These are phyloP conservation scores for Salvator merianae DNA, from an alignment of 2,113 vertebrate genomes.

Conservation along the genomic window DNA sequence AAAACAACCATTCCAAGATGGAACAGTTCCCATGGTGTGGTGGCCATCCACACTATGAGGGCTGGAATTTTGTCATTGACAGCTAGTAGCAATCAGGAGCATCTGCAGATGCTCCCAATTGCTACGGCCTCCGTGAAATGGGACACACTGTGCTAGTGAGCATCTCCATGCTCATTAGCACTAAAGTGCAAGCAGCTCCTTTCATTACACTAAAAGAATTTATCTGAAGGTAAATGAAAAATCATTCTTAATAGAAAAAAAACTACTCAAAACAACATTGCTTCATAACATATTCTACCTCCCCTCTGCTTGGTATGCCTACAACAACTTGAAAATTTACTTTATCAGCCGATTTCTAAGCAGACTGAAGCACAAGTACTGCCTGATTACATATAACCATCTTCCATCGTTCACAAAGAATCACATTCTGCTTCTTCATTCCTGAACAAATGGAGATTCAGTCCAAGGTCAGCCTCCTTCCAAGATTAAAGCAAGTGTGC, in stretches of 20 bases:
- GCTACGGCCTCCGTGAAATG: no score
- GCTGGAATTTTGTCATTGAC: no score
- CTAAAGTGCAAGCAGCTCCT: no score
- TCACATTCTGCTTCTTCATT: neutral
- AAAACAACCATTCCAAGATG: no score
- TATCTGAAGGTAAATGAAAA: conserved; percentile 22
- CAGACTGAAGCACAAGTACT: neutral
- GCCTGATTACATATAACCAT: neutral
- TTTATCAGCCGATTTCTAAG: neutral
- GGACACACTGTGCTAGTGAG: no score
- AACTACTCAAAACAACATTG: neutral
- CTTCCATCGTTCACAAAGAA: neutral
- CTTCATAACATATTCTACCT: neutral
- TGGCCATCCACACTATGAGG: no score
- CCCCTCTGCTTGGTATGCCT: neutral
- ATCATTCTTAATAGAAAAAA: neutral
- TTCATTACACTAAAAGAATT: neutral
- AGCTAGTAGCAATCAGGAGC: no score
- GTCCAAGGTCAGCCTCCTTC: neutral
- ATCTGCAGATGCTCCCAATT: no score
- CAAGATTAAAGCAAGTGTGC: neutral
- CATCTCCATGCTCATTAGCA: no score
- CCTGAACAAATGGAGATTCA: neutral
- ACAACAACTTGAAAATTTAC: neutral
- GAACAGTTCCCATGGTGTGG: no score